Base-by-base conservation (phyloP, 2,888 invertebrate genomes). In the Sturmia bella region DNA sequence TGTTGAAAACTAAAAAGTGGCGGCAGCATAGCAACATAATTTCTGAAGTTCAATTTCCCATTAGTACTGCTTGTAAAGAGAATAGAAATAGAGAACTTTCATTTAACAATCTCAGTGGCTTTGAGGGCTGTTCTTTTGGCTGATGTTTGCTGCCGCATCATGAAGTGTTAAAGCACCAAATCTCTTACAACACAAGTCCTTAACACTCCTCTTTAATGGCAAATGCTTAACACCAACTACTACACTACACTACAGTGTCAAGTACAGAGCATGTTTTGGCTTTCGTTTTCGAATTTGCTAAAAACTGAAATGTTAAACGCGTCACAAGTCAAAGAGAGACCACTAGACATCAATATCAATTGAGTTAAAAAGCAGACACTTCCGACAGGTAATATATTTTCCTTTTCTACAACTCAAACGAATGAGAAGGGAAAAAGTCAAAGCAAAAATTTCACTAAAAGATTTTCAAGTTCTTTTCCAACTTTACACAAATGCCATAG, bases 321-420 rank as follows among this genome's bases (percentile, higher is more conserved):
- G 61, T 52, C 52, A 73, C 41, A 54, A 19, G 27, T 52, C 41
- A 72, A 52, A 72, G 52, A n/a, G 19, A 41, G 50, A 15, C 15
- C 19, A 59, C 59, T 61, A 61, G 27, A 73, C 61, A 54, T 45
- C 32, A 54, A 43, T 54, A 52, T 72, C 50, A 50, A 72, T 72
- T 52, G 61, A 61, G n/a, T 52, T 50, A 1, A 52, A n/a, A 63
- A 39, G 48, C 27, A 61, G 72, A 52, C 59, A 39, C 37, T 45
- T 19, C 43, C 12, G 43, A 41, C 54, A 43, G 54, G 27, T 56
- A 13, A 32, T 39, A 37, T 9, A 4, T 50, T 52, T 69, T 45
- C 11, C n/a, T 27, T 39, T 41, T 13, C 21, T 19, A 4, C 32
- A 5, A 39, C 15, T 50, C 24, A n/a, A 41, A 3, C 15, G 39